Base-by-base conservation (phyloP, 2,113 vertebrate species). In the Saguinus midas region DNA sequence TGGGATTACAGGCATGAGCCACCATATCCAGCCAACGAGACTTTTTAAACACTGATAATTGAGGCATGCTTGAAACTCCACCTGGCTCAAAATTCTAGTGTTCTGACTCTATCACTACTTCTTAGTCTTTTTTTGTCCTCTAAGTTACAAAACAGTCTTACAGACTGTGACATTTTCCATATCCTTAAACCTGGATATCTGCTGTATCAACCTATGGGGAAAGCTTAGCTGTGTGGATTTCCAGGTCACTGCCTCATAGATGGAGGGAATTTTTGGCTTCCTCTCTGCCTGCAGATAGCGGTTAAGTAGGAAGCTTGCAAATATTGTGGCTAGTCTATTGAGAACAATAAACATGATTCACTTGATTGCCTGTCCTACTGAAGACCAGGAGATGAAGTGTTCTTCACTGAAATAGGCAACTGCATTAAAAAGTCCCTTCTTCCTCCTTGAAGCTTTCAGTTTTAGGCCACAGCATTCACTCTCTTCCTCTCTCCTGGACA, bases 401-500 rank as follows among this genome's bases (percentile, higher is more conserved):
- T 64, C 17, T 55, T 43, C 40, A 48, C n/a, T 55, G 58, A 29
- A 6, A n/a, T 18, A 68, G 16, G 55, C 45, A 76, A 8, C 10
- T 64, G 16, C 3, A 6, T 80, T 76, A 29, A 66, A 68, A 75
- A 78, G 35, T 1, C 17, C 20, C 37, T 64, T 64, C 35, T 61
- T 70, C 29, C 52, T 86, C 40, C 43, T 82, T 1, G 40, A 58
- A 75, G 21, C 3, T 25, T 20, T 12, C 17, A 25, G 6, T 3
- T 37, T 21, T 40, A 37, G 73, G 45, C 8, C 9, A 3, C 12
- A 4, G 85, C 32, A 2, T 5, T 80, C 6, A 7, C 7, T 70
- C 6, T 84, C 12, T 89, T 72, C 52, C 78, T 93, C 90, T 93
- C 96, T 72, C 72, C 97, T 95, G 95, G 40, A 98, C 98, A 99